phyloP scores from a whole-genome alignment of 1,140 invertebrate genomes.

The Caerostris darwini region DNA sequence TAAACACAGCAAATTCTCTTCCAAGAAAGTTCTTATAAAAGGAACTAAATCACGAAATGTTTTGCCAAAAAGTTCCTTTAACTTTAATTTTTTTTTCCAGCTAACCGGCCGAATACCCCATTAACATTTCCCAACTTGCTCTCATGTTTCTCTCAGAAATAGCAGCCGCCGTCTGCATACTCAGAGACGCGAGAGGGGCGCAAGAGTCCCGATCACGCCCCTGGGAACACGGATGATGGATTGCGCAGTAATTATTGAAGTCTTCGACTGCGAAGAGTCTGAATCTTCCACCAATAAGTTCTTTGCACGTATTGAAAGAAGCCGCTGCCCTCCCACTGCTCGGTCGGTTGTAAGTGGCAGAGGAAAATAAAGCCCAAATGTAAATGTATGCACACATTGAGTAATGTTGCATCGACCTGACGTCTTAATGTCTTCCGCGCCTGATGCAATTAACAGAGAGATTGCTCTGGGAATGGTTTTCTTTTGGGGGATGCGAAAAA shows the following conservation, averaged over 20 bases:
- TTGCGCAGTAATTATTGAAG: not conserved
- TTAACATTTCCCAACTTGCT: not conserved
- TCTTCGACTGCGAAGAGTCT: not conserved
- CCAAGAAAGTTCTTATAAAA: too few relatives aligned
- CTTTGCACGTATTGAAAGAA: not conserved
- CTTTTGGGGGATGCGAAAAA: too few relatives aligned
- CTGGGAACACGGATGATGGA: slow-evolving; percentile 15
- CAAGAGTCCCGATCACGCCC: not conserved
- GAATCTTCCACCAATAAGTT: not conserved
- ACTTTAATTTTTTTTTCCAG: too few relatives aligned
- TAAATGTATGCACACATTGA: too few relatives aligned
- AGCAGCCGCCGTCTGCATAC: not conserved
- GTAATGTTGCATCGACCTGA: not conserved
- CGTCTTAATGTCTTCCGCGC: not conserved
- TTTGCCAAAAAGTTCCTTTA: too few relatives aligned
- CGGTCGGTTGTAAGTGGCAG: not conserved
- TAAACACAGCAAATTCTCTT: too few relatives aligned
- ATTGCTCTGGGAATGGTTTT: not conserved
- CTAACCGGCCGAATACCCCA: not conserved
- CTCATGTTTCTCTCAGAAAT: not conserved
- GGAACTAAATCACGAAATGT: too few relatives aligned
- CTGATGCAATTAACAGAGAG: not conserved
- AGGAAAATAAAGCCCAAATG: not conserved
- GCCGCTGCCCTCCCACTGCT: too few relatives aligned
- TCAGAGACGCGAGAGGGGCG: not conserved